Evolutionary conservation across 2,888 invertebrate species (phyloP), one percentile per base, ranked within the genome.

Genomic region (Hyles lineata): DNA sequence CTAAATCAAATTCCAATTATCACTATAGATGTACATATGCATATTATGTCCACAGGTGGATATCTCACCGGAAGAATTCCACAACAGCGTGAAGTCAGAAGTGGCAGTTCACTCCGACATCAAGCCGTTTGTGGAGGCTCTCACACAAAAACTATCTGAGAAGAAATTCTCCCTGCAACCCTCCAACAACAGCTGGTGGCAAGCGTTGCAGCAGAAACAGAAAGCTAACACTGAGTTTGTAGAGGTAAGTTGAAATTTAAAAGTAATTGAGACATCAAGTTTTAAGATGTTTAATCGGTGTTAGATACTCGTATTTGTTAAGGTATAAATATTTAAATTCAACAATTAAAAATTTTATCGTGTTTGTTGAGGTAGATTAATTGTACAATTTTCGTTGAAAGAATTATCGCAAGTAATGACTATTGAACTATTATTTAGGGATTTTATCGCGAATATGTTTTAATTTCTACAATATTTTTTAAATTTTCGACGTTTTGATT

Each of bases 81-180:
- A 99, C 88, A 99, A 99, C 90, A 99, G 98, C 79, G 96, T 98
- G 1, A 95, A 96, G 71, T 96, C 98, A 0, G 95, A 96, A 59
- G 97, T 98, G 3, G 97, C 97, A 0, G 96, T 99, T 32, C 97
- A 98, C 83, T 97, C 98, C 0, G 98, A 99, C 87, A 95, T 99
- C 72, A 96, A 96, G 76, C 96, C 97, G 0, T 97, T 98, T 74
- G 95, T 96, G 0, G 94, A 95, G 67, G 96, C 96, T 78, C 94
- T 99, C 59, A 85, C 93, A 1, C 90, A 94, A 73, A 95, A 94
- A 72, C 92, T 98, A 70, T 92, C 94, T 35, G 93, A 94, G 32
- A 95, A 92, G 70, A 95, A 95, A 76, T 97, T 96, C 89, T 89
- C 91, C 6, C 96, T 97, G 76, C 91, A 95, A 19, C 92, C 95